Evolutionary conservation across 2,797 vertebrate species (phyloP), one percentile per base, ranked within the genome.

Genomic region (Spondyliosoma cantharus): DNA sequence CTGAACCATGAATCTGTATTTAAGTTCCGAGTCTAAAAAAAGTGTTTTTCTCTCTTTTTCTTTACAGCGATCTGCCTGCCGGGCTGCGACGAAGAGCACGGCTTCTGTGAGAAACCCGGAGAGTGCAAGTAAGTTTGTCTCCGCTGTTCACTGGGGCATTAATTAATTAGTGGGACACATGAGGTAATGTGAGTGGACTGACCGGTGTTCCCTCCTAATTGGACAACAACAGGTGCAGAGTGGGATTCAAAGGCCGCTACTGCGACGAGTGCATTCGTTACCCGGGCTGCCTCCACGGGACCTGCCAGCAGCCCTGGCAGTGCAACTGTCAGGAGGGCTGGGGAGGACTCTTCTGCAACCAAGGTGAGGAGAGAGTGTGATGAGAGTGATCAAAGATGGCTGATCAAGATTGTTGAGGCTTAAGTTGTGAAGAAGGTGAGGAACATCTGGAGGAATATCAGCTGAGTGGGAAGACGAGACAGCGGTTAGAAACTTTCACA

Each of bases 311-410:
- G 84, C 97, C 98, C 0, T 99, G 98, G 98, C 97, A 99, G 75
- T 99, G 98, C 91, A 98, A 97, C 93, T 99, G 98, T 83, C 97
- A 98, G 93, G 98, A 99, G 92, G 97, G 98, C 89, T 99, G 97
- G 97, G 98, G 97, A 5, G 97, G 98, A 25, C 97, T 99, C 73
- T 99, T 99, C 95, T 99, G 98, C 94, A 99, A 99, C 92, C 97
- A 99, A 94, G 98, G 98, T 99, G 92, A 96, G 96, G 68, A 78
- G 14, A 20, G 20, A 27, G 3, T 63, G 16, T 19, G 49, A 25
- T 27, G 13, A 45, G 64, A 45, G 42, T 1, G 32, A 37, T 37
- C 37, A 37, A 11, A n/a, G 1, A 20, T 14, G 13, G 4, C 29
- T 32, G 29, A 37, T 37, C 7, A 37, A 37, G 7, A 1, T 37